Base-by-base conservation (phyloP, 2,888 invertebrate species). In the Drosophila formosana region DNA sequence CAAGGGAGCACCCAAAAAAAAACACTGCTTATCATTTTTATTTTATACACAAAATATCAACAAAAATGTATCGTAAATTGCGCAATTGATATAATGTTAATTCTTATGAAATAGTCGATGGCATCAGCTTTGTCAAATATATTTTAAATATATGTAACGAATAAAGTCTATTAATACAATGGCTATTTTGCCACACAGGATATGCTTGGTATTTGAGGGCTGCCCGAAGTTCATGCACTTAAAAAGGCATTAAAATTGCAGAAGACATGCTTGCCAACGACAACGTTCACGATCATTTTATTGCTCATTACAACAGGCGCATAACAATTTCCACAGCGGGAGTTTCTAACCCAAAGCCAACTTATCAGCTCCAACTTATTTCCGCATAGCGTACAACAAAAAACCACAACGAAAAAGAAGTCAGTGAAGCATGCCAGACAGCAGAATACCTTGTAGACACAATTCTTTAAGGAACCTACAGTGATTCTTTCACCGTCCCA, bases 161-260 rank as follows among this genome's bases (percentile, higher is more conserved):
- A 34, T 4, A 1, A 11, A 37, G 11, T 11, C 37, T 5, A 34
- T 34, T 4, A 4, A n/a, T 1, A 3, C 1, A 9, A 34, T 1
- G 11, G 37, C 0, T 2, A 11, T 37, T 30, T 26, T 4, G 5
- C 23, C 3, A 34, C 70, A 70, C 76, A 75, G 73, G 75, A 74
- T 74, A 47, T 62, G 61, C 23, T 30, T 39, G 34, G 5, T 25
- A 37, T 8, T 57, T 51, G n/a, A 55, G 45, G 41, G 26, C 45
- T 43, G 37, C 2, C 11, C 55, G 5, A 65, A 58, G 53, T 55
- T 58, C 30, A 46, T 28, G 55, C 50, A 57, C 57, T 75, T 66
- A 46, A 58, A 68, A 49, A 37, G 30, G 41, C 67, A 80, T 78
- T 78, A 55, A 71, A 75, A 80, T 68, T 79, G 61, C 80, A 64